A percentile compares a stretch with the other conserved stretches of the same genome.
phyloP scores from a whole-genome alignment of 2,797 vertebrate species.

The Gadopsis bispinosus region DNA sequence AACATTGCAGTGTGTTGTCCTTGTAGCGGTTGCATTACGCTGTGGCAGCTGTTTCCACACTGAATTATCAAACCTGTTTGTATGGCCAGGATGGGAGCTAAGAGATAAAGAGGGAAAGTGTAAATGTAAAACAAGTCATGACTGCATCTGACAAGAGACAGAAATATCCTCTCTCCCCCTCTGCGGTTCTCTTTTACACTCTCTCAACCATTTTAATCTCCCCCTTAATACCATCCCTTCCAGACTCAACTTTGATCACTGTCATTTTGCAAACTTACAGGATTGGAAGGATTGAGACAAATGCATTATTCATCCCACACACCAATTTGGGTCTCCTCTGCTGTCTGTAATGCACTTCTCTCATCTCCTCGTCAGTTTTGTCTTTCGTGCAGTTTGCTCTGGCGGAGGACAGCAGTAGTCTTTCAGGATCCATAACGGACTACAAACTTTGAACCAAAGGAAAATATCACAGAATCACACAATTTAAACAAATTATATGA shows the following conservation, averaged over 20 bases:
- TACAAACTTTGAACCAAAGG: slow-evolving; percentile 24
- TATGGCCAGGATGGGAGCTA: slow-evolving; percentile 63
- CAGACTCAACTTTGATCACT: slow-evolving; percentile 84
- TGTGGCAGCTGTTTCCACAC: slow-evolving; percentile 70
- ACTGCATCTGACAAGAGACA: slow-evolving; percentile 81
- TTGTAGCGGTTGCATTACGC: slow-evolving; percentile 34
- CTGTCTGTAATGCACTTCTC: slow-evolving; percentile 77
- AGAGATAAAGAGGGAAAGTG: slow-evolving; percentile 75
- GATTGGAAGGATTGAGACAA: slow-evolving; percentile 77
- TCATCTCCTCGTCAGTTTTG: slow-evolving; percentile 73
- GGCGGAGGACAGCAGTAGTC: slow-evolving; percentile 39
- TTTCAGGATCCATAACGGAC: slow-evolving; percentile 41
- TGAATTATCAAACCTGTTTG: slow-evolving; percentile 70
- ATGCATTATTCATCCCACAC: slow-evolving; percentile 81
- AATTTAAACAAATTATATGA: slow-evolving; percentile 2
- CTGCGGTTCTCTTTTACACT: slow-evolving; percentile 71
- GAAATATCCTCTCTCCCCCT: slow-evolving; percentile 69
- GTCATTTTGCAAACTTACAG: slow-evolving; percentile 79
- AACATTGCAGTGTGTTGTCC: slow-evolving; percentile 29
- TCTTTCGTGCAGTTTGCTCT: slow-evolving; percentile 69
- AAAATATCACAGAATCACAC: slow-evolving; percentile 25
- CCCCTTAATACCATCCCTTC: slow-evolving; percentile 76
- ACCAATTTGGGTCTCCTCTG: slow-evolving; percentile 70
- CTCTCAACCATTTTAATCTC: slow-evolving; percentile 77
- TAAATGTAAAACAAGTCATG: slow-evolving; percentile 83